A percentile compares a stretch with the other conserved stretches of the same genome.
These are phyloP conservation scores for Drusus annulatus DNA, from an alignment of 1,140 invertebrate species.

Conservation along the genomic window DNA sequence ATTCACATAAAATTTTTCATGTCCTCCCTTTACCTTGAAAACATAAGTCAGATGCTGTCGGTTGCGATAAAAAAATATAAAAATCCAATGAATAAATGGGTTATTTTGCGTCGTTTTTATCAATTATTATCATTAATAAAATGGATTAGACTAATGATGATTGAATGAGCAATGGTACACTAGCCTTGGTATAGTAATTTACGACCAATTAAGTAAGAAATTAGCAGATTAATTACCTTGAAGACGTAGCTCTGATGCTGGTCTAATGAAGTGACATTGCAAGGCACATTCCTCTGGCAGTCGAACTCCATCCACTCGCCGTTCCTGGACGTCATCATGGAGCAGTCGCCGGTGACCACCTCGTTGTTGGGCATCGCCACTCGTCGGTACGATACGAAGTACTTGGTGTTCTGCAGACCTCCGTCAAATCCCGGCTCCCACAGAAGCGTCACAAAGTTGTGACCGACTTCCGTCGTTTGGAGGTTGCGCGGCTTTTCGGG, in stretches of 20 bases:
- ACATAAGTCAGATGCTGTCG: slow-evolving; percentile 70
- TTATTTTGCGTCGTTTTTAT: slow-evolving; percentile 25
- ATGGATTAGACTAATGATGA: background rate
- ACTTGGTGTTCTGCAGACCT: slow-evolving; percentile 87
- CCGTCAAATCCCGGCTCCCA: slow-evolving; percentile 94
- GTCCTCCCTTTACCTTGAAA: slow-evolving; percentile 68
- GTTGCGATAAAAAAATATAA: slow-evolving; percentile 68
- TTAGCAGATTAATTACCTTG: slow-evolving; percentile 70
- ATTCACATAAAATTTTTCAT: slow-evolving; percentile 53
- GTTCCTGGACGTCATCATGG: slow-evolving; percentile 73
- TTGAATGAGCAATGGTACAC: too few relatives aligned
- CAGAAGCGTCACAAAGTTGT: slow-evolving; percentile 82
- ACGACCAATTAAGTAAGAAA: slow-evolving; percentile 46
- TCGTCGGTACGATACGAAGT: slow-evolving; percentile 84
- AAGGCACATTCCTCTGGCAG: slow-evolving; percentile 88
- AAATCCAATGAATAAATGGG: slow-evolving; percentile 60
- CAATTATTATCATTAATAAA: slow-evolving; percentile 42
- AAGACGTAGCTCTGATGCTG: slow-evolving; percentile 89
- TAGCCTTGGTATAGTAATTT: too few relatives aligned
- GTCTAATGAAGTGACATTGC: slow-evolving; percentile 86
- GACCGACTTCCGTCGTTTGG: slow-evolving; percentile 79
- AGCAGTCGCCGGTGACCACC: slow-evolving; percentile 75
- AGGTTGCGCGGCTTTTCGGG: slow-evolving; percentile 86
- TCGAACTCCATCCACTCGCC: slow-evolving; percentile 85
- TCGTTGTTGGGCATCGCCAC: slow-evolving; percentile 74